Conservation (phyloP, 2,888 invertebrate species). For the Dynastes hyllus region DNA sequence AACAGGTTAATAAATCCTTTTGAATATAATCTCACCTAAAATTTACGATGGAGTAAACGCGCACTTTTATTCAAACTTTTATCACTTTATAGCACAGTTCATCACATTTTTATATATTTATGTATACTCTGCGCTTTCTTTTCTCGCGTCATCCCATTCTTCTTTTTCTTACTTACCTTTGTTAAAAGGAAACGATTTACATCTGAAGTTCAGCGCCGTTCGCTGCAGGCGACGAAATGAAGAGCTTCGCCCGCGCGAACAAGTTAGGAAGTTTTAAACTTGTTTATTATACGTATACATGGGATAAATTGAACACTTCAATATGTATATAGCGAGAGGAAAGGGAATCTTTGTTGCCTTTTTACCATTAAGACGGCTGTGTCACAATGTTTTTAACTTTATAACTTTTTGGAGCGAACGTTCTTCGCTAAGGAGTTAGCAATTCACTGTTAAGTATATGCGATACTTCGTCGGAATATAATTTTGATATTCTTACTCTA, state of each 20-base stretch:
- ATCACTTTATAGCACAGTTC: constrained; percentile 59
- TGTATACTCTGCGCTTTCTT: constrained; percentile 50
- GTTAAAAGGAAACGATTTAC: constrained; percentile 56
- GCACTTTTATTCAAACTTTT: constrained; percentile 59
- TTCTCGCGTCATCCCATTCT: constrained; percentile 27
- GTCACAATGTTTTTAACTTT: constrained; percentile 23
- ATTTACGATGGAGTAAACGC: constrained; percentile 59
- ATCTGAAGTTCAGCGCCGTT: constrained; percentile 43
- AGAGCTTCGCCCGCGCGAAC: constrained; percentile 35
- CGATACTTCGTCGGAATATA: background rate
- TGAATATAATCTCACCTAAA: constrained; percentile 57
- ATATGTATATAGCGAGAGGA: constrained; percentile 37
- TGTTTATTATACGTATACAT: constrained; percentile 48
- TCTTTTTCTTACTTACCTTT: constrained; percentile 50
- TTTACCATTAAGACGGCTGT: constrained; percentile 15
- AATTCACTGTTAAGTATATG: background rate
- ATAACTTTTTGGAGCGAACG: constrained; percentile 17
- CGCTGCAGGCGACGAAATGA: constrained; percentile 40
- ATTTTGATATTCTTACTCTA: too few relatives aligned
- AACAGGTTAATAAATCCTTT: constrained; percentile 59
- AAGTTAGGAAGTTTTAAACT: constrained; percentile 50
- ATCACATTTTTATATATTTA: constrained; percentile 57
- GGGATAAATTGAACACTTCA: constrained; percentile 45
- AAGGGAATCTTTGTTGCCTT: constrained; percentile 33
- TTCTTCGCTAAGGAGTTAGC: background rate